Evolutionary conservation across 2,888 invertebrate species (phyloP), one percentile per base, ranked within the genome.

Genomic region (Andrena dorsata): DNA sequence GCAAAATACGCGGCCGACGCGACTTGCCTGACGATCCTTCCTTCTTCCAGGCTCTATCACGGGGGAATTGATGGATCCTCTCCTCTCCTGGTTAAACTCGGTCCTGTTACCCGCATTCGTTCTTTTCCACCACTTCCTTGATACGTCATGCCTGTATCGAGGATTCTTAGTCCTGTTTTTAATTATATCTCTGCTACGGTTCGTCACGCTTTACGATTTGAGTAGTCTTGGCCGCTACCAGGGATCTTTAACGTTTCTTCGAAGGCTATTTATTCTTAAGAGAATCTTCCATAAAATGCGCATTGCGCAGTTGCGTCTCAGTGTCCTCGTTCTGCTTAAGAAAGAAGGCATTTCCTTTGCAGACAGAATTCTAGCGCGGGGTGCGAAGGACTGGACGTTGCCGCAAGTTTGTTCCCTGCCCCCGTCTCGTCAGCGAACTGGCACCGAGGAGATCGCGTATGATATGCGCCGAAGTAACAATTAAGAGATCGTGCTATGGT

Each of bases 401-500:
- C 16, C 16, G 41, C 16, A 41, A 41, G 16, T 41, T 41, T 41
- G 56, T 23, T 56, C 23, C 23, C 56, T 56, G 56, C 56, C n/a
- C 26, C 28, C 32, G 20, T 47, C 28, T 30, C n/a, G 23, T n/a
- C 47, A 20, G 32, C 47, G n/a, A 10, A 47, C 16, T 30, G 32
- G 20, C 41, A 49, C 58, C n/a, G 16, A 51, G 41, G 41, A 53
- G 66, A 66, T 20, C 82, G 63, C 51, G 75, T 84, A 84, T 71
- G 85, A 81, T 63, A 76, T 78, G 68, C 65, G 69, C 75, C 86
- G 72, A 83, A 84, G 83, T 87, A 88, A 87, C 88, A 90, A 91
- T 91, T 91, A 90, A 91, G 89, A 90, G 90, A 92, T 91, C 90
- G 90, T 88, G 89, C 83, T 41, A 23, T n/a, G 79, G 87, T 86